Conservation (phyloP, 2,113 vertebrate species). For the Uria lomvia region DNA sequence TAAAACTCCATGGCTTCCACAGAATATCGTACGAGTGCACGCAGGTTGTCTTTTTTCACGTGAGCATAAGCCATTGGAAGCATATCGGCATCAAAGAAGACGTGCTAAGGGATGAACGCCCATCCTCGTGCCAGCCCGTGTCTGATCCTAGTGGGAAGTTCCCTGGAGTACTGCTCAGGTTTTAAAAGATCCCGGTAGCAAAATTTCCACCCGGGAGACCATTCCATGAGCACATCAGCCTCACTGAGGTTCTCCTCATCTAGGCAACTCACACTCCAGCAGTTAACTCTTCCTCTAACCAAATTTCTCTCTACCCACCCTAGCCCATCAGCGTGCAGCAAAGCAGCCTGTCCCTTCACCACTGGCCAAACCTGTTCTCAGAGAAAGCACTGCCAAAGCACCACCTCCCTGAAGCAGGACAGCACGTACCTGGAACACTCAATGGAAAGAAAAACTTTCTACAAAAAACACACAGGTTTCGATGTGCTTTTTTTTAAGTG, state of each 20-base stretch:
- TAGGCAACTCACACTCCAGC: not conserved
- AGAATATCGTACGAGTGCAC: accelerated
- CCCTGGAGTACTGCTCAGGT: not conserved
- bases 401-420: not conserved
- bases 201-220: not conserved
- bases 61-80: not conserved
- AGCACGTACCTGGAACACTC: not conserved
- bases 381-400: not conserved
- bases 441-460: not conserved
- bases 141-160: not conserved
- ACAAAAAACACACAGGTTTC: not conserved
- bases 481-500: not conserved
- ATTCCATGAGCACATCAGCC: not conserved
- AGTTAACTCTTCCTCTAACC: not conserved
- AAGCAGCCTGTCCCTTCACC: not conserved
- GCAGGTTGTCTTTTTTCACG: not conserved
- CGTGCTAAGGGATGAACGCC: not conserved
- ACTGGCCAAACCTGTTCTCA: not conserved
- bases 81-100: not conserved
- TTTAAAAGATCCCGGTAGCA: not conserved
- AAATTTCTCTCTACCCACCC: not conserved
- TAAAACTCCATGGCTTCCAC: not conserved
- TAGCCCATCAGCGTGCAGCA: not conserved
- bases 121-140: too few relatives aligned
- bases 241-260: not conserved